Evolutionary conservation across 2,888 invertebrate genomes (phyloP).

Genomic region (Eilema caniola): DNA sequence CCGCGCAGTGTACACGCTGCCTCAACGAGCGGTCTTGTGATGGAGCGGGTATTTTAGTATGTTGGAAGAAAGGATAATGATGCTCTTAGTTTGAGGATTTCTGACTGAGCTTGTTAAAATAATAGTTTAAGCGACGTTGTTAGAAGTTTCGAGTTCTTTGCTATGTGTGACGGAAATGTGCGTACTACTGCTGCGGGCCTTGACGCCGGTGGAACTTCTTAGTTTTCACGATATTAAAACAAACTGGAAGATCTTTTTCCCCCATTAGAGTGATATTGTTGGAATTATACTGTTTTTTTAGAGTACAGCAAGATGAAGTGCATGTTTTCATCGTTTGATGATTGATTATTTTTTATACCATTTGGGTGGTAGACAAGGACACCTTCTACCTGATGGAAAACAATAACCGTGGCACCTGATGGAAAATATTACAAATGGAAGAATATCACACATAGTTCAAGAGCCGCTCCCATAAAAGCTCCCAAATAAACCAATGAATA

Average conservation of each 20-base stretch:
- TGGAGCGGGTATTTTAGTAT: not conserved
- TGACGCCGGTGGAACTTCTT: not conserved
- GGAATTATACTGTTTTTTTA: not conserved
- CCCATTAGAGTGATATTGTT: not conserved
- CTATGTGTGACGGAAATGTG: not conserved
- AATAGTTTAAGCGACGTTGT: conserved; percentile 6
- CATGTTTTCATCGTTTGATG: not conserved
- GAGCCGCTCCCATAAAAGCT: too few relatives aligned
- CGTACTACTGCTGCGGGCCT: not conserved
- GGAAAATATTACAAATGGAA: too few relatives aligned
- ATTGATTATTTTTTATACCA: not conserved
- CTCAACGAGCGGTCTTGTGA: not conserved
- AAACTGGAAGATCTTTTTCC: too few relatives aligned
- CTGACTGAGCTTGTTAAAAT: conserved; percentile 7
- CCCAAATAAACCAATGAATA: not conserved
- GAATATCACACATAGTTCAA: too few relatives aligned
- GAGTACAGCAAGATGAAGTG: not conserved
- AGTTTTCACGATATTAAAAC: not conserved
- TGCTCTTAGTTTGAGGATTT: conserved; percentile 12
- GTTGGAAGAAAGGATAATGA: conserved; percentile 17
- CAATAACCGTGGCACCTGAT: too few relatives aligned
- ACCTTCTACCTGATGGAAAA: too few relatives aligned
- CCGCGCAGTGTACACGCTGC: conserved; percentile 10
- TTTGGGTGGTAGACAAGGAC: too few relatives aligned
- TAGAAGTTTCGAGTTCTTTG: conserved; percentile 7